Conservation (phyloP, 2,113 vertebrate genomes). For the Plestiodon gilberti region DNA sequence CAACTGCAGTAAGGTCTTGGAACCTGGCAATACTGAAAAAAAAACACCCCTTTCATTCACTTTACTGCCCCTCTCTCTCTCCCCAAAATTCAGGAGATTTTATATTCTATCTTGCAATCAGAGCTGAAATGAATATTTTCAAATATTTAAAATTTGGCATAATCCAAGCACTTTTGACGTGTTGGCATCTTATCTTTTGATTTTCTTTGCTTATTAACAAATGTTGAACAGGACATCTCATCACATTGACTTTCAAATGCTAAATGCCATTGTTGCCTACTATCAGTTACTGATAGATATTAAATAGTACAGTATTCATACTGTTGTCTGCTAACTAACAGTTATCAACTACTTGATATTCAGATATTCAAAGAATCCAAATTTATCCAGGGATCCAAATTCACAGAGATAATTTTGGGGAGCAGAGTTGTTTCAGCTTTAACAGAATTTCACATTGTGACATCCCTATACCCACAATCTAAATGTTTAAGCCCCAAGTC, state of each 20-base stretch:
- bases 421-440: not conserved
- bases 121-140: not conserved
- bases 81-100: not conserved
- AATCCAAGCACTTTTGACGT: not conserved
- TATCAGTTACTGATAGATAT: not conserved
- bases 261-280: not conserved
- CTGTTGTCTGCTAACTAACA: not conserved
- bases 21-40: not conserved
- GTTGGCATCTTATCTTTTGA: not conserved
- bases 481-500: not conserved
- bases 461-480: not conserved
- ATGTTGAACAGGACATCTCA: not conserved
- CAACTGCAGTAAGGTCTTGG: not conserved
- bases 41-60: not conserved
- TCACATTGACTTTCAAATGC: not conserved
- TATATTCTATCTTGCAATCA: not conserved
- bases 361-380: not conserved
- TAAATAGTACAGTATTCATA: not conserved
- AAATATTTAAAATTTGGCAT: not conserved
- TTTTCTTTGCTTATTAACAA: not conserved
- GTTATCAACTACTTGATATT: not conserved
- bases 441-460: not conserved
- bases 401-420: not conserved
- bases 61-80: not conserved
- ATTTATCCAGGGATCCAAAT: not conserved